Evolutionary conservation across 2,797 vertebrate species (phyloP), one percentile per base, ranked within the genome.

Genomic region (Vultur gryphus): DNA sequence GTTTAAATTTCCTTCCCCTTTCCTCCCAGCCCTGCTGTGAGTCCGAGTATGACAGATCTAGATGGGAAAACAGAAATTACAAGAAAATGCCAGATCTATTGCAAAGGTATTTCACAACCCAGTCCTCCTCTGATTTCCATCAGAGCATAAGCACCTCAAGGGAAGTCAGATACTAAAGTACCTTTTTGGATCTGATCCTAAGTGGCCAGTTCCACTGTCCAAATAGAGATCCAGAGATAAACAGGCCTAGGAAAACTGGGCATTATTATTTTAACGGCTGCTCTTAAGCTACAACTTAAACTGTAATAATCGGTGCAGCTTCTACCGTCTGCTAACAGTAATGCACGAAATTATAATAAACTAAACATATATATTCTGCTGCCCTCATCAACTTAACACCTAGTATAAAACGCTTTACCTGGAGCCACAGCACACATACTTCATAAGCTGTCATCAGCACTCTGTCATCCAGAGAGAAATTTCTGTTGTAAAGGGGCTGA

Each of bases 151-250:
- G 66, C 49, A 95, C 80, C 70, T 88, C 57, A 54, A 78, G 66
- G 23, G 66, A 88, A 92, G 95, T 89, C 61, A 94, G 79, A 94
- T 62, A 86, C 79, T 78, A 81, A 95, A 96, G 96, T 93, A 95
- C 84, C 69, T 95, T 96, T 93, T 62, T 97, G 96, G 96, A 95
- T 88, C 69, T 51, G 81, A 91, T 95, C 93, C 92, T 95, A 96
- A 96, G 96, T 92, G 86, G 86, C 61, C 81, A 87, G 88, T 90
- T 89, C 79, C 71, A 90, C 70, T 39, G 78, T 17, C 88, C 90
- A 97, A 92, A 89, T 2, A 93, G 71, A 94, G 75, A 94, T 71
- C 52, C 75, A 87, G 71, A 89, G 84, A 94, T 80, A 95, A 95
- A 93, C 71, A 93, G 66, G 73, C 26, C 75, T 46, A 33, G 39